Evolutionary conservation across 2,888 invertebrate species (phyloP), one percentile per base, ranked within the genome.

Genomic region (Rhagium mordax): DNA sequence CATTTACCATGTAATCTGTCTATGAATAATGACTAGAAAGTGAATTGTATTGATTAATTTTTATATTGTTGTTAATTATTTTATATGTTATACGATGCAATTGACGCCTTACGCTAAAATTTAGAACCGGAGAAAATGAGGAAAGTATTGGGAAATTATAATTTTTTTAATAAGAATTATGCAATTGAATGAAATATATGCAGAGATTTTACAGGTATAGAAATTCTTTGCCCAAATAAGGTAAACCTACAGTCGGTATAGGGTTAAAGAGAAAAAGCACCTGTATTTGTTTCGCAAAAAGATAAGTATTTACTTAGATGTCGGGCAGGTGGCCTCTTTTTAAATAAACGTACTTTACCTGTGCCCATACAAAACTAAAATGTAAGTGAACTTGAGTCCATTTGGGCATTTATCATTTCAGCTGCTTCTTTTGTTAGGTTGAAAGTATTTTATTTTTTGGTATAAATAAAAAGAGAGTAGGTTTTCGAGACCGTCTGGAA

Each of bases 201-300:
- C 10, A 20, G 0, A 13, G 10, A 51, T 20, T 49, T 51, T 18
- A 20, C 51, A 51, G 51, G 51, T 51, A 51, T 20, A 20, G 51
- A 2, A 51, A 15, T 20, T 33, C 8, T 33, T 33, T 33, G 10
- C 33, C 33, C 33, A 13, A 33, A 33, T 33, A 33, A 33, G 10
- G 33, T 8, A 33, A 33, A 33, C 27, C 29, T 29, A 59, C 29
- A 64, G 57, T 55, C 69, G 74, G 70, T 71, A 70, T 71, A 75
- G 77, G 71, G 77, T 77, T 74, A 29, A 74, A 73, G 64, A 16
- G 47, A 29, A 65, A 59, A 61, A 71, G 67, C 78, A 78, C 78
- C 78, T 78, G 78, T 78, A 74, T 78, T 78, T 78, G 75, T 78
- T 72, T 72, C 76, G 74, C 76, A 78, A 78, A 78, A 76, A 71